phyloP scores from a whole-genome alignment of 2,113 vertebrate genomes.

The Indicator indicator region DNA sequence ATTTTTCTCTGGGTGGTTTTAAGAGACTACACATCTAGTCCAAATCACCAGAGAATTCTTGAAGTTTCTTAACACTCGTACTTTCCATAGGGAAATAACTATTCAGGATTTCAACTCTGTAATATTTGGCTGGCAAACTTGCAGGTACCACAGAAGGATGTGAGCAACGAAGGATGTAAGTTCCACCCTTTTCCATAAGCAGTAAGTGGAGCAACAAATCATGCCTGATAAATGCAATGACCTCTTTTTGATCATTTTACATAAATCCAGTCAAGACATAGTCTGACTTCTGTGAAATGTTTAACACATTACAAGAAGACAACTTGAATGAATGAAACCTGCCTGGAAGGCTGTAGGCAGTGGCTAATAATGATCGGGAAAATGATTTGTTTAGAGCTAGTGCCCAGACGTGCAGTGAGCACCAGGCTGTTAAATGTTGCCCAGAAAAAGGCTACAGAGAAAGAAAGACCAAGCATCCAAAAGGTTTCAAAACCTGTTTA shows the following conservation, averaged over 20 bases:
- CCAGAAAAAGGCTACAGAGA: neutral
- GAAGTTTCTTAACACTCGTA: neutral
- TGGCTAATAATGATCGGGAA: neutral
- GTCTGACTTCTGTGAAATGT: neutral
- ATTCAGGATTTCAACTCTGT: neutral
- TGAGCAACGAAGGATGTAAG: neutral
- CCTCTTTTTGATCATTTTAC: neutral
- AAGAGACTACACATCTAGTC: slow-evolving; percentile 3
- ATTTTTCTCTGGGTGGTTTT: slow-evolving; percentile 6
- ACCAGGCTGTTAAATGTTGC: neutral
- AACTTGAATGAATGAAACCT: neutral
- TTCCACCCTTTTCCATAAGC: neutral
- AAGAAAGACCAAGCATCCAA: neutral
- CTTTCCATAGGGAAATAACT: slow-evolving; percentile 9
- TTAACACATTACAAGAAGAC: neutral
- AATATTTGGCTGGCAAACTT: slow-evolving; percentile 22
- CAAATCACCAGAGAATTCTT: slow-evolving; percentile 15
- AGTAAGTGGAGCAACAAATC: neutral
- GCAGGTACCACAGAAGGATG: neutral
- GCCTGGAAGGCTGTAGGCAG: neutral
- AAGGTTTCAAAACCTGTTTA: neutral
- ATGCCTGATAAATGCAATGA: neutral
- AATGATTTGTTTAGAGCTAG: neutral
- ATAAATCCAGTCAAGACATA: neutral
- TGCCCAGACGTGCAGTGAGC: neutral